Evolutionary conservation across 2,888 invertebrate species (phyloP).

Genomic region (Acanthacorydalis orientalis): DNA sequence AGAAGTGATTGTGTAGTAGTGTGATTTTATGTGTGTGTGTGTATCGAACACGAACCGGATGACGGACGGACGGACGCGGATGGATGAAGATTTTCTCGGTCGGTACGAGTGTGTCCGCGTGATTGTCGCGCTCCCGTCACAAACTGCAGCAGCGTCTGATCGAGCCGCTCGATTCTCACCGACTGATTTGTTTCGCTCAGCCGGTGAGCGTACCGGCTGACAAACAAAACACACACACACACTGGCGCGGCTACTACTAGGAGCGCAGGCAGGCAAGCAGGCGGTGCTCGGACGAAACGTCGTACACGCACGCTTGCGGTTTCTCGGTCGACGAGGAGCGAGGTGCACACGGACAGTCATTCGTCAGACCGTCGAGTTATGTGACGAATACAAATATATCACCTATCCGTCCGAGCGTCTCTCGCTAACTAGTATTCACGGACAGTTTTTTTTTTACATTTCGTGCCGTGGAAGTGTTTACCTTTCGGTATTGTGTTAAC

Average conservation of each 20-base stretch:
- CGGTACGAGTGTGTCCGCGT: no score
- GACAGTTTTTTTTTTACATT: not conserved
- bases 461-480: no score
- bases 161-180: no score
- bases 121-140: no score
- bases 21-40: not conserved
- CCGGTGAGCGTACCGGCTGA: constrained; percentile 5
- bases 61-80: not conserved
- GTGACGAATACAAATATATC: constrained; percentile 26
- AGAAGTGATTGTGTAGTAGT: not conserved
- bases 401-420: constrained; percentile 1
- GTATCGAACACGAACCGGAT: not conserved
- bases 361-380: constrained; percentile 13
- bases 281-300: no score
- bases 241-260: not conserved
- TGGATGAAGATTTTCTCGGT: no score
- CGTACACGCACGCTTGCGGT: no score
- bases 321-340: no score
- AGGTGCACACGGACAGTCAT: no score
- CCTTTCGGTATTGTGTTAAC: not conserved
- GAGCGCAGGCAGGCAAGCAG: no score
- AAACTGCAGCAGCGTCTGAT: no score
- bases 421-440: no score
- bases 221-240: constrained; percentile 5
- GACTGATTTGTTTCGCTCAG: not conserved